A percentile compares a stretch with the other conserved stretches of the same genome.
Conservation (phyloP, 2,888 invertebrate genomes). For the Diarsia dahlii region DNA sequence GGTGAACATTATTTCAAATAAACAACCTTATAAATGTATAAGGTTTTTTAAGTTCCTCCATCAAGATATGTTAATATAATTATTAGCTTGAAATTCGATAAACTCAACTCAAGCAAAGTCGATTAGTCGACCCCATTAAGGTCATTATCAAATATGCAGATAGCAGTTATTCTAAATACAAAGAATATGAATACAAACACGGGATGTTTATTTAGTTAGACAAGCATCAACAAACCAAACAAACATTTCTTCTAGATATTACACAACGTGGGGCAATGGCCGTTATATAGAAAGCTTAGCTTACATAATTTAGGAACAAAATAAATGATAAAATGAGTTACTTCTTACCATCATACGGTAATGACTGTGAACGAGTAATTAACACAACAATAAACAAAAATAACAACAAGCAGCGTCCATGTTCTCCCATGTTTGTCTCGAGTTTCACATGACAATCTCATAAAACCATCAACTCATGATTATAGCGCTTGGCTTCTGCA, state of each 20-base stretch:
- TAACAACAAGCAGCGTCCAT: conserved; percentile 58
- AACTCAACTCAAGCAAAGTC: background rate
- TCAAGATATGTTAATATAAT: too few relatives aligned
- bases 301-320: background rate
- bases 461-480: conserved; percentile 23
- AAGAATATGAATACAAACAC: background rate
- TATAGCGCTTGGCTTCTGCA: conserved; percentile 7
- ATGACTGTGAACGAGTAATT: conserved; percentile 69
- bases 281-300: background rate
- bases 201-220: background rate
- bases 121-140: conserved; percentile 1
- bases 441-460: conserved; percentile 37
- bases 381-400: conserved; percentile 69
- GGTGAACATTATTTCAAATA: too few relatives aligned
- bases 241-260: conserved; percentile 4
- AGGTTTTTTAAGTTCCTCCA: too few relatives aligned
- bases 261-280: conserved; percentile 17
- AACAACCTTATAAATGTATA: too few relatives aligned
- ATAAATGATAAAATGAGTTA: background rate
- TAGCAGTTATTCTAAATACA: background rate
- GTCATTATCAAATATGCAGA: background rate
- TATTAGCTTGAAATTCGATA: too few relatives aligned
- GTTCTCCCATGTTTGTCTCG: conserved; percentile 58
- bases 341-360: conserved; percentile 81
- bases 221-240: conserved; percentile 1